Evolutionary conservation across 2,888 invertebrate species (phyloP), one percentile per base, ranked within the genome.

Genomic region (Cecidostiba fungosa): DNA sequence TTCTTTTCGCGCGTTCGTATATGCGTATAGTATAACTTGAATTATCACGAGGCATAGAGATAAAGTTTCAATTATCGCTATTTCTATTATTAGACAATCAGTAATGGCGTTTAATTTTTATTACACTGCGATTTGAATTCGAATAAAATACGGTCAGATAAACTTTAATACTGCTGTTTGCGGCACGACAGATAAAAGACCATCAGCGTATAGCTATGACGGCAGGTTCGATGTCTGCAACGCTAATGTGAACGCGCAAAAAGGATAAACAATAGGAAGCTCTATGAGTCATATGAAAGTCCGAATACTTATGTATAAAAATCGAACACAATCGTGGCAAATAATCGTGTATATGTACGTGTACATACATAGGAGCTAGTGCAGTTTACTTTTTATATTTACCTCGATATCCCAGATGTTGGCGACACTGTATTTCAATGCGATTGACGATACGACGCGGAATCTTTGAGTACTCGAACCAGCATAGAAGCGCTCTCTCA

Each of bases 201-300:
- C n/a, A n/a, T n/a, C n/a, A n/a, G n/a, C n/a, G n/a, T n/a, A n/a
- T n/a, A n/a, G n/a, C n/a, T n/a, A n/a, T n/a, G n/a, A n/a, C n/a
- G n/a, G 12, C 23, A 59, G 8, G 23, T 3, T 59, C 23, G 23
- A 59, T 19, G n/a, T 19, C n/a, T 19, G 19, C n/a, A n/a, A 16
- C 14, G 6, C n/a, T 54, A 54, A n/a, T n/a, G 54, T n/a, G n/a
- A 54, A 54, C 54, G 23, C 59, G 50, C 50, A 50, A 59, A 23
- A 59, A 59, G 23, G 23, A 59, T 59, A 23, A 59, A 23, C 59
- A 59, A 59, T 59, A 23, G 59, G 23, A 59, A 59, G 2, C 19
- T 23, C 59, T 59, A 59, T 59, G 59, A 59, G 23, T 59, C 59
- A 59, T 23, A 59, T 59, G 59, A 59, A 59, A 59, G 59, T 59